Base-by-base conservation (phyloP, 2,888 invertebrate species). In the Volucella bombylans region DNA sequence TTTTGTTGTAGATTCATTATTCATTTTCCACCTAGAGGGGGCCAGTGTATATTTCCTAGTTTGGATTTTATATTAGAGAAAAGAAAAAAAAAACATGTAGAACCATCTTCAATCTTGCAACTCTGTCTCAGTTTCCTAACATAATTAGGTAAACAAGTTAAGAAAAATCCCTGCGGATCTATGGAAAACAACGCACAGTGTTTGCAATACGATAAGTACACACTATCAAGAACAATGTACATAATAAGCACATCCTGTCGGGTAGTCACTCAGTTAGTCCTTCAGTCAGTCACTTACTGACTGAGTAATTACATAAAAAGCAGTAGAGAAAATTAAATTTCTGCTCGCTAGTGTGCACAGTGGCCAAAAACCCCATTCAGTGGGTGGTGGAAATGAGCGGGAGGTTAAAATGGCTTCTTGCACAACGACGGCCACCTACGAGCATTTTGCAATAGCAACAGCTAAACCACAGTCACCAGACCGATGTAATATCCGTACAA, bases 321-420 rank as follows among this genome's bases (percentile, higher is more conserved):
- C 55, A 59, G 82, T 79, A 52, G 69, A 74, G 82, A 79, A 79
- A 82, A 79, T 82, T 79, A 74, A 65, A 79, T 82, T 82, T 65
- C 52, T 52, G 41, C 49, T 41, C 55, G 55, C 45, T 64, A 54
- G 67, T 50, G 15, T 77, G 72, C 15, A 57, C 68, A 57, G n/a
- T 65, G 64, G 79, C 41, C 79, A 73, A 79, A 45, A 73, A 82
- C 73, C 68, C 61, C 50, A 69, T 64, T 69, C 18, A 61, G 11
- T 52, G 55, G 39, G 15, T 57, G 43, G n/a, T 12, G 39, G 52
- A 55, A 41, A 14, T 38, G 45, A 23, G 11, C 43, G 18, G 11
- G 3, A 49, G 47, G 39, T 49, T 43, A n/a, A 11, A 52, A 18
- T 43, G 49, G 18, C 41, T 67, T 15, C 14, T 45, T 67, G 43